These are phyloP conservation scores for Plecturocebus donacophilus DNA, from an alignment of 2,113 vertebrate genomes.

Conservation along the genomic window DNA sequence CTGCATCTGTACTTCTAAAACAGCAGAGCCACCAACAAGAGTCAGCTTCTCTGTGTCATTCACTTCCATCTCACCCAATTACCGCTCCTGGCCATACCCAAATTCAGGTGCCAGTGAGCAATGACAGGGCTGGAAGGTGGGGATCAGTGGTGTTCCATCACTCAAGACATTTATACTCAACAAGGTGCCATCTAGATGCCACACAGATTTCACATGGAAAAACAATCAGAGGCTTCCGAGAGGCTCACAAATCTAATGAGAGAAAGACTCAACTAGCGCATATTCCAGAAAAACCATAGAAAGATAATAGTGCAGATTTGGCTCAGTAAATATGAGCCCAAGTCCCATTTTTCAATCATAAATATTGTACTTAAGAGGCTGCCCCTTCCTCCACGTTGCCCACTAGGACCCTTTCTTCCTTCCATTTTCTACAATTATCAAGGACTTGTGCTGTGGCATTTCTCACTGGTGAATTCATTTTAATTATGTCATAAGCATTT, in stretches of 20 bases:
- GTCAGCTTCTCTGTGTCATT: neutral
- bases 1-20: neutral
- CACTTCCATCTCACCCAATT: neutral
- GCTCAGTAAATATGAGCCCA: neutral
- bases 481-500: neutral
- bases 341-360: neutral
- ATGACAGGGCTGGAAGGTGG: neutral
- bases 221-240: neutral
- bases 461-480: neutral
- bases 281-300: neutral
- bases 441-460: neutral
- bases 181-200: neutral
- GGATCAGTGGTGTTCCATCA: fast-evolving
- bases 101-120: neutral
- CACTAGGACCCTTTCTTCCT: neutral
- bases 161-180: neutral
- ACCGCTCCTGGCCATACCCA: neutral
- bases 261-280: neutral
- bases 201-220: neutral
- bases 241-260: neutral
- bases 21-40: fast-evolving
- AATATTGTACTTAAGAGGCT: neutral
- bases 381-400: neutral
- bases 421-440: neutral
- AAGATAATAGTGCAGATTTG: neutral